phyloP scores from a whole-genome alignment of 2,797 vertebrate genomes.

The Eulemur mongoz region DNA sequence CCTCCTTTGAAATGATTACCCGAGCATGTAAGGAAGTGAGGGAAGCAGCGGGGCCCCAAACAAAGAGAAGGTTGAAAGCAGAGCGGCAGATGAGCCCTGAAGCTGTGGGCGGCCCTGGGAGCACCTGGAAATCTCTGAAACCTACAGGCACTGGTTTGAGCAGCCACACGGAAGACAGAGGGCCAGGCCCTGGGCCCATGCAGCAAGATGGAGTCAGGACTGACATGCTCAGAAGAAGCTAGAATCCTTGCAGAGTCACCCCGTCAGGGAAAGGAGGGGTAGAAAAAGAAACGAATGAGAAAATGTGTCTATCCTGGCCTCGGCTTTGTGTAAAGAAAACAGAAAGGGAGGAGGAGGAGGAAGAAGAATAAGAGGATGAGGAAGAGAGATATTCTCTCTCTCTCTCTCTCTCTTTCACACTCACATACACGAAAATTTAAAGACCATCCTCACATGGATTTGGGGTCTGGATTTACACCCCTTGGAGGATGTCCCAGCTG shows the following conservation, averaged over 20 bases:
- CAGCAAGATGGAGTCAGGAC: background rate
- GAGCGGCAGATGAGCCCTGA: too few species aligned
- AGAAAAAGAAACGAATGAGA: background rate
- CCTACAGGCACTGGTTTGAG: background rate
- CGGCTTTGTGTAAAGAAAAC: background rate
- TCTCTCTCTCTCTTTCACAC: too few species aligned
- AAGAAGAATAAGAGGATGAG: too few species aligned
- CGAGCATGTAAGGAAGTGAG: accelerated
- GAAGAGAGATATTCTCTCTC: too few species aligned
- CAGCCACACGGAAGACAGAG: background rate
- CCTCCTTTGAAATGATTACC: background rate
- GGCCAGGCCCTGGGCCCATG: background rate
- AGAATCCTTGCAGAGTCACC: background rate
- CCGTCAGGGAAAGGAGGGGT: background rate
- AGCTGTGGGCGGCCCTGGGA: background rate
- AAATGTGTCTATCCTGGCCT: background rate
- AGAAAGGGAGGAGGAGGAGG: background rate
- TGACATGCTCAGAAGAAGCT: background rate
- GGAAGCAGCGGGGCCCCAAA: background rate
- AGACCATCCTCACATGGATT: background rate
- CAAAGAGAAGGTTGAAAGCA: background rate
- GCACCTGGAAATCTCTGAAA: background rate
- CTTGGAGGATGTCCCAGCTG: background rate
- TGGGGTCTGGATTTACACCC: background rate
- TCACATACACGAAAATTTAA: background rate